Evolutionary conservation across 2,888 invertebrate genomes (phyloP), one percentile per base, ranked within the genome.

Genomic region (Ophonus ardosiacus): DNA sequence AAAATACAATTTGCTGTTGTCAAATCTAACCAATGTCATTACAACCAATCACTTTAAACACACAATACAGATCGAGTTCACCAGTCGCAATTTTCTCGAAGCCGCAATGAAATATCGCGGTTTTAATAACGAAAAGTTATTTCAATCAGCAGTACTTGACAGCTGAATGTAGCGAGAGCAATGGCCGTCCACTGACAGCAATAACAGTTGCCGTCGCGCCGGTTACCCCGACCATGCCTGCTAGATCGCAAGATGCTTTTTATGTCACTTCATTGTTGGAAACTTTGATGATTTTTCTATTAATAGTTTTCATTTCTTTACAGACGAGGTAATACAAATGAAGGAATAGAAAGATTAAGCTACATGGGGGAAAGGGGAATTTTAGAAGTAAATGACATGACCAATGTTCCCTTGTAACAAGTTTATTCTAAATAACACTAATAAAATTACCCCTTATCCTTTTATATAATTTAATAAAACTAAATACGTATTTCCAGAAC

Each of bases 71-170:
- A 74, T 74, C 71, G 71, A 74, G 71, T 74, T 74, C 71, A 74
- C 71, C 71, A 43, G 57, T 21, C 56, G 56, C 78, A 78, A 78
- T 78, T 78, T 78, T 56, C 74, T 51, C 8, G 56, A 10, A 51
- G 5, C 78, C 78, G 40, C 78, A 43, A 51, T 74, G 74, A 74
- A 81, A 43, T 56, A 59, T 57, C 51, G 61, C 40, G 61, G 61
- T 83, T 83, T 83, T 74, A 76, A 83, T 61, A 83, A 83, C 74
- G 40, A 83, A 83, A 83, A 76, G 83, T 83, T 83, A 76, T 83
- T 83, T 83, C 76, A 83, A 83, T 83, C 76, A 83, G 83, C 40
- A 31, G 57, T 56, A 82, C 71, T 74, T 68, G 82, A 82, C 82
- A 71, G 82, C 40, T 74, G 74, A 83, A 74, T 74, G 78, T 56